Evolutionary conservation across 1,140 invertebrate species (phyloP).

Genomic region (Drosophila navojoa): DNA sequence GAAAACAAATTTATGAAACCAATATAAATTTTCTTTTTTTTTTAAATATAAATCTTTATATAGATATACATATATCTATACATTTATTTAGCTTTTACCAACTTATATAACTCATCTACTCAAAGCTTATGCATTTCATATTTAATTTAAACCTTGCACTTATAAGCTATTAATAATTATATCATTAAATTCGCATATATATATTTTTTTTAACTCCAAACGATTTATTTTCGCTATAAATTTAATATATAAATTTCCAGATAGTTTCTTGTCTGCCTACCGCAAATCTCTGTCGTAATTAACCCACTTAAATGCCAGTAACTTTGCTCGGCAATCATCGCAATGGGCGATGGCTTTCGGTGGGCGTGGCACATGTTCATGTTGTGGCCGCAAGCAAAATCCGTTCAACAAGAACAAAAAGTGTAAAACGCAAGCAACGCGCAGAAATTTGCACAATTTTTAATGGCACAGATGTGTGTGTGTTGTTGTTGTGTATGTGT

Average conservation of each 20-base stretch:
- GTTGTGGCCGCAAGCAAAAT: constrained; percentile 32
- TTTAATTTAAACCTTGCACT: no score
- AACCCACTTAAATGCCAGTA: constrained; percentile 64
- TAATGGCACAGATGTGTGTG: constrained; percentile 59
- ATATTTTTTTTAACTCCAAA: not conserved
- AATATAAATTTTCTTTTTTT: no score
- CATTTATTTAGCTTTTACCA: no score
- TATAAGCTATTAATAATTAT: not conserved
- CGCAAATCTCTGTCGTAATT: constrained; percentile 60
- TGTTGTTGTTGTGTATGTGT: constrained; percentile 8
- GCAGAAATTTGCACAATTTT: constrained; percentile 68
- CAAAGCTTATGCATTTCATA: no score
- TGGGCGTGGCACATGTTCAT: constrained; percentile 34
- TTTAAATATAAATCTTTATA: no score
- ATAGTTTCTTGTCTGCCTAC: constrained; percentile 23
- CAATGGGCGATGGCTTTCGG: constrained; percentile 29
- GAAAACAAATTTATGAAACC: no score
- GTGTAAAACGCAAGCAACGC: constrained; percentile 51
- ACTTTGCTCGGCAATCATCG: constrained; percentile 45
- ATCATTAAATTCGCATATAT: not conserved
- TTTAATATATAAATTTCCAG: constrained; percentile 12
- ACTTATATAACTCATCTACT: no score
- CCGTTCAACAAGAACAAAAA: constrained; percentile 6
- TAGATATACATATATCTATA: no score
- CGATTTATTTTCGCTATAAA: constrained; percentile 4